Conservation (phyloP, 2,113 vertebrate genomes). For the Pseudopodoces humilis region DNA sequence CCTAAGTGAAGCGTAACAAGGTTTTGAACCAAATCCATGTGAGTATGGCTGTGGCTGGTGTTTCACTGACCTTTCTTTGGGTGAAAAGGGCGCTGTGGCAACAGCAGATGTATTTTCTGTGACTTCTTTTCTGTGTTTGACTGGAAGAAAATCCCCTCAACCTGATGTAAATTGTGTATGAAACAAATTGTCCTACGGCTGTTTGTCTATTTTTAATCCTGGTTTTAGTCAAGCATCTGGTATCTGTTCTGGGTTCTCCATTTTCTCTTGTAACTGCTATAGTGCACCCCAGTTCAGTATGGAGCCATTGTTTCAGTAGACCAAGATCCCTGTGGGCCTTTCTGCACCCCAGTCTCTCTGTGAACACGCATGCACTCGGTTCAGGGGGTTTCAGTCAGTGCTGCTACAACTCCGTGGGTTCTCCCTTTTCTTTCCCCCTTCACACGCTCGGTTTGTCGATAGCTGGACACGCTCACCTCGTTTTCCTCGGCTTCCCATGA, state of each 20-base stretch:
- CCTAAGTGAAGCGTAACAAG: not conserved
- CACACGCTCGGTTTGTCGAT: constrained; percentile 46
- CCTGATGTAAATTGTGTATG: constrained; percentile 76
- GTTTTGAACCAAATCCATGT: constrained; percentile 20
- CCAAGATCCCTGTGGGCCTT: constrained; percentile 56
- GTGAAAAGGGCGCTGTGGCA: constrained; percentile 55
- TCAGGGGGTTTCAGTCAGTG: constrained; percentile 62
- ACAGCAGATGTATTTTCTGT: constrained; percentile 73
- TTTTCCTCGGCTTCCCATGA: constrained; percentile 63
- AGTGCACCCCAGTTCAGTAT: constrained; percentile 51
- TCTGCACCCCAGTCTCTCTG: constrained; percentile 54
- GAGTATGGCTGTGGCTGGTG: constrained; percentile 23
- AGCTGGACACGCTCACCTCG: constrained; percentile 39
- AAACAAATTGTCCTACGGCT: constrained; percentile 62
- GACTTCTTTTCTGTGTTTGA: constrained; percentile 66
- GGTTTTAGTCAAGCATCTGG: constrained; percentile 69
- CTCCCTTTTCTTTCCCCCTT: constrained; percentile 48
- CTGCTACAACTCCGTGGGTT: constrained; percentile 41
- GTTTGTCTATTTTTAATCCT: constrained; percentile 65
- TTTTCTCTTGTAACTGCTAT: constrained; percentile 61
- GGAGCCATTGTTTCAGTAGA: constrained; percentile 43
- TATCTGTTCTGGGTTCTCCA: constrained; percentile 68
- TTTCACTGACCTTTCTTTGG: not conserved
- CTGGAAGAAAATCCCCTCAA: not conserved
- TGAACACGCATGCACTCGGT: constrained; percentile 69